Percentiles rank a stretch among this genome's conserved stretches.
These are phyloP conservation scores for Oophaga sylvatica DNA, from an alignment of 2,797 vertebrate species.

Conservation along the genomic window DNA sequence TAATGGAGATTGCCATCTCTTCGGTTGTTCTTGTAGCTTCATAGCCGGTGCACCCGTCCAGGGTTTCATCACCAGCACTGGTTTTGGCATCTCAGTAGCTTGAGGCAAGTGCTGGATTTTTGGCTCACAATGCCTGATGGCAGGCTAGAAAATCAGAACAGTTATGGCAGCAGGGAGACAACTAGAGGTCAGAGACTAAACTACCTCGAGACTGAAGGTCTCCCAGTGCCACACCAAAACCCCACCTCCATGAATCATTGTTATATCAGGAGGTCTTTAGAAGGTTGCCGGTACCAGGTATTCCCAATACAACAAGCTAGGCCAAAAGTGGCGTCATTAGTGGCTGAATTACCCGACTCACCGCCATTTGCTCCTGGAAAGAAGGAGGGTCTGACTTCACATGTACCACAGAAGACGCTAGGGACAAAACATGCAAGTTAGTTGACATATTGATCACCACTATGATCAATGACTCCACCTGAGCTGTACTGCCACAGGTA, in stretches of 20 bases:
- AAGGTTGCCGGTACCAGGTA: too few species aligned
- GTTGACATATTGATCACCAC: too few species aligned
- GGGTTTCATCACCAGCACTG: constrained; percentile 82
- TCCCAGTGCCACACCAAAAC: too few species aligned
- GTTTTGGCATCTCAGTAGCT: constrained; percentile 68
- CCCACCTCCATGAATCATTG: too few species aligned
- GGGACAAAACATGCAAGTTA: too few species aligned
- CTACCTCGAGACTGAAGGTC: too few species aligned
- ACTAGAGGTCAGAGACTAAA: not conserved
- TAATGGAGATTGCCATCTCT: constrained; percentile 62
- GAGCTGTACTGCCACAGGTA: too few species aligned
- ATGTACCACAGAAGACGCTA: constrained; percentile 75
- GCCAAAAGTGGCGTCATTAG: not conserved
- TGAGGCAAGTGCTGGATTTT: constrained; percentile 72
- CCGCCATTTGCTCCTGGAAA: constrained; percentile 80
- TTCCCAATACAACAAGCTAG: not conserved
- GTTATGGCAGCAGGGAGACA: not conserved
- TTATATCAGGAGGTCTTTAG: too few species aligned
- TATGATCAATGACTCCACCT: too few species aligned
- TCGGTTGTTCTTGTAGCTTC: constrained; percentile 67
- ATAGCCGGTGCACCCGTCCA: constrained; percentile 79
- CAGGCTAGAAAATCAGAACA: constrained; percentile 74
- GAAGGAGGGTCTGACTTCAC: constrained; percentile 77
- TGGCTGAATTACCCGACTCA: not conserved
- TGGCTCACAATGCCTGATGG: constrained; percentile 82